Evolutionary conservation across 2,797 vertebrate species (phyloP).

Genomic region (Paedocypris micromegethes): DNA sequence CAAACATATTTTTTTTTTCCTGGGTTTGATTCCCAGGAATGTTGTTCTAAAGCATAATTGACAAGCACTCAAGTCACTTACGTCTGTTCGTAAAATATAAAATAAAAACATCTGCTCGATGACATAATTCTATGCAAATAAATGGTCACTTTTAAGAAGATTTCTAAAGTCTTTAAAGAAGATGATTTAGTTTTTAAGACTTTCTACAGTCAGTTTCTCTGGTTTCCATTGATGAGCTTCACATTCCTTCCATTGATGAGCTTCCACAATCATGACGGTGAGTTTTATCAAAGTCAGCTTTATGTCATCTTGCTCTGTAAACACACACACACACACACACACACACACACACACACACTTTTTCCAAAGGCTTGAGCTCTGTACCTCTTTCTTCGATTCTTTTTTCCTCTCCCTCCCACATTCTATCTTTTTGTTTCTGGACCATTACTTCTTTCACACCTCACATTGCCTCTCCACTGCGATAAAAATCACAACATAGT

Average conservation of each 20-base stretch:
- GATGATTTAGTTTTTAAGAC: too few species aligned
- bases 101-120: too few species aligned
- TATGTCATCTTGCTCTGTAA: constrained; percentile 1
- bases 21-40: too few species aligned
- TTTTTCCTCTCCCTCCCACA: constrained; percentile 10
- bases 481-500: constrained; percentile 26
- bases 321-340: constrained; percentile 8
- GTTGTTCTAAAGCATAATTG: too few species aligned
- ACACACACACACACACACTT: constrained; percentile 1
- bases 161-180: too few species aligned
- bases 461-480: constrained; percentile 10
- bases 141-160: too few species aligned
- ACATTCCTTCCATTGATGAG: constrained; percentile 10
- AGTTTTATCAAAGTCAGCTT: constrained; percentile 10
- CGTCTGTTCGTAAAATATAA: too few species aligned
- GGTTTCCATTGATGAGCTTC: constrained; percentile 25
- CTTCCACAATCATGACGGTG: constrained; percentile 5
- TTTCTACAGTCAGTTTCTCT: neutral
- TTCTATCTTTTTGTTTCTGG: constrained; percentile 24
- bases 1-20: too few species aligned
- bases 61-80: too few species aligned
- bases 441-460: constrained; percentile 27
- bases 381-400: neutral
- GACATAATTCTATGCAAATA: too few species aligned
- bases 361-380: constrained; percentile 29